A percentile compares a stretch with the other conserved stretches of the same genome.
These are phyloP conservation scores for Andrena bicolor DNA, from an alignment of 2,888 invertebrate genomes.

Conservation along the genomic window DNA sequence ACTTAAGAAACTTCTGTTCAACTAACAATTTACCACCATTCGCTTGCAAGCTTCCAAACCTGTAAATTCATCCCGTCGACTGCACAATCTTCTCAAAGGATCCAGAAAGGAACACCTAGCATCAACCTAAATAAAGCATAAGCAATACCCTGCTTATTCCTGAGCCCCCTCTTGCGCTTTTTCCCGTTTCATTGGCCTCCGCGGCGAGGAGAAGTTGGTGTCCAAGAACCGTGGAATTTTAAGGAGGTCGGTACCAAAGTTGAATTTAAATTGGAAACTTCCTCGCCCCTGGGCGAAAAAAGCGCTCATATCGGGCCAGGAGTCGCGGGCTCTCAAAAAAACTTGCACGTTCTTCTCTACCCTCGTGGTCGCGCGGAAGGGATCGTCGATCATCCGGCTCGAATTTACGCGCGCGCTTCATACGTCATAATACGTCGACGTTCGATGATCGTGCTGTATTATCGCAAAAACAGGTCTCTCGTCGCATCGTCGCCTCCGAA, in stretches of 20 bases:
- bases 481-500: background rate
- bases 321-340: background rate
- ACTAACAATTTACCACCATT: no score
- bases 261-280: conserved; percentile 49
- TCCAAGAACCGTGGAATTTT: conserved; percentile 49
- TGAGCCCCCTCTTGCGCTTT: conserved; percentile 18
- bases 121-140: conserved; percentile 24
- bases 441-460: conserved; percentile 44
- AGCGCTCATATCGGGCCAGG: conserved; percentile 20
- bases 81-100: background rate
- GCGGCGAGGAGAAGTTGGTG: conserved; percentile 35
- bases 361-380: background rate
- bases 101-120: conserved; percentile 11
- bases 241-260: conserved; percentile 40
- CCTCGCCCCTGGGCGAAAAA: conserved; percentile 11
- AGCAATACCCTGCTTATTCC: background rate
- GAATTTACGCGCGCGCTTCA: conserved; percentile 20
- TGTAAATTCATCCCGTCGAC: background rate
- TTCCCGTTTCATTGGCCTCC: conserved; percentile 49
- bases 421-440: conserved; percentile 48
- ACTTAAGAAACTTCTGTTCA: no score
- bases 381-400: conserved; percentile 44
- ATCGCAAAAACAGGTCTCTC: conserved; percentile 19
- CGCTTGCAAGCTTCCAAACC: no score
- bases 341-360: conserved; percentile 26